Conservation (phyloP, 1,140 invertebrate genomes). For the Semibalanus balanoides region DNA sequence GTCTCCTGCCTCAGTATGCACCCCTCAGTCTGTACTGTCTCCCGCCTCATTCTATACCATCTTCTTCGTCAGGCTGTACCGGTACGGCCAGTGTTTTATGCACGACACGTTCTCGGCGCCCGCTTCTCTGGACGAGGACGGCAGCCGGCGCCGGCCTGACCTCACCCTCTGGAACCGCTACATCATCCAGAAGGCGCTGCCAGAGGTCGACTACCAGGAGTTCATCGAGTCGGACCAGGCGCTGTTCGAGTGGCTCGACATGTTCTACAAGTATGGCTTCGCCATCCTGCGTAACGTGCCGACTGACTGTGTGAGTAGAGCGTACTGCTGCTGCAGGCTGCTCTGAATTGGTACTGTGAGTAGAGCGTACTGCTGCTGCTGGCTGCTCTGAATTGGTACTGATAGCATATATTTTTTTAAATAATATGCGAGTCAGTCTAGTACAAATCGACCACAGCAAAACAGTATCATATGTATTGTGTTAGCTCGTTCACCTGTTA, state of each 20-base stretch:
- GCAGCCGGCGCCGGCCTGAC: conserved; percentile 19
- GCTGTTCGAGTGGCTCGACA: conserved; percentile 26
- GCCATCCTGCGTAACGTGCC: conserved; percentile 26
- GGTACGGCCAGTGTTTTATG: conserved; percentile 29
- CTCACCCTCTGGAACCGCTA: conserved; percentile 27
- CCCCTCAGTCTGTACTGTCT: no score
- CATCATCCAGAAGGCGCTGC: conserved; percentile 25
- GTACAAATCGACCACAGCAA: no score
- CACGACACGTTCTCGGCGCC: conserved; percentile 24
- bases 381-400: no score
- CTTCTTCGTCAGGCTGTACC: conserved; percentile 26
- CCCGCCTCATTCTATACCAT: no score
- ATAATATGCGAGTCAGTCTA: no score
- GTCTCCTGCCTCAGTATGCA: no score
- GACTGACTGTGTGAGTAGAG: conserved; percentile 16
- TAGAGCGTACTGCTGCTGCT: no score
- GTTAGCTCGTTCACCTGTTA: no score
- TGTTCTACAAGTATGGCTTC: conserved; percentile 28
- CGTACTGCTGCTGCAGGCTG: no score
- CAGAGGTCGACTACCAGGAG: conserved; percentile 28
- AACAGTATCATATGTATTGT: no score
- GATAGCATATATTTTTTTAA: no score
- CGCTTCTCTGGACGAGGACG: conserved; percentile 15
- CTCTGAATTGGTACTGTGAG: no score
- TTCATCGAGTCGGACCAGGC: conserved; percentile 28